Conservation (phyloP, 2,113 vertebrate genomes). For the Peromyscus leucopus region DNA sequence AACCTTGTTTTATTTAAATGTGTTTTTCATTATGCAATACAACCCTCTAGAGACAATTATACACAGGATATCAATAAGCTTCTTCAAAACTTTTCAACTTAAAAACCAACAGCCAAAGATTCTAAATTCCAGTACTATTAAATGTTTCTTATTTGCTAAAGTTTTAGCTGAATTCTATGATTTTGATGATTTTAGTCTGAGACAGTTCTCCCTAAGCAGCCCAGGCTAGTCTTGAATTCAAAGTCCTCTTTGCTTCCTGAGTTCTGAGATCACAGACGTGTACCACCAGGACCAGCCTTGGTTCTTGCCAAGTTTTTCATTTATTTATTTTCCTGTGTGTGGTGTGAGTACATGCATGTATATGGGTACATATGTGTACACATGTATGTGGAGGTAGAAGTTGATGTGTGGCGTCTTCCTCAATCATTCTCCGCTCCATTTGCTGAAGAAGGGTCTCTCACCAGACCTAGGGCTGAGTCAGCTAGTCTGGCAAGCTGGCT, state of each 20-base stretch:
- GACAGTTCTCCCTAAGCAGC: neutral
- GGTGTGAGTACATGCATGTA: neutral
- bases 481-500: neutral
- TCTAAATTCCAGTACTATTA: neutral
- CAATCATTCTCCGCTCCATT: neutral
- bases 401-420: neutral
- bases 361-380: neutral
- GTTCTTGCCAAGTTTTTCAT: neutral
- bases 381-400: neutral
- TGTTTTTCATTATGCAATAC: neutral
- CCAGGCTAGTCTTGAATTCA: neutral
- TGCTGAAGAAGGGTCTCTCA: neutral
- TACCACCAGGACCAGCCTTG: neutral
- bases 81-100: neutral
- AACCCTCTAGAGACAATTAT: neutral
- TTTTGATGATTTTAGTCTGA: neutral
- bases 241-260: neutral
- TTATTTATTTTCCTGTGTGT: neutral
- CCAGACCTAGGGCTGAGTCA: neutral
- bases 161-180: neutral
- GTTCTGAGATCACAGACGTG: neutral
- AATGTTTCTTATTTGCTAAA: slow-evolving; percentile 48
- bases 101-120: neutral
- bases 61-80: neutral
- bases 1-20: neutral